Evolutionary conservation across 1,140 invertebrate genomes (phyloP).

Genomic region (Diprion similis): DNA sequence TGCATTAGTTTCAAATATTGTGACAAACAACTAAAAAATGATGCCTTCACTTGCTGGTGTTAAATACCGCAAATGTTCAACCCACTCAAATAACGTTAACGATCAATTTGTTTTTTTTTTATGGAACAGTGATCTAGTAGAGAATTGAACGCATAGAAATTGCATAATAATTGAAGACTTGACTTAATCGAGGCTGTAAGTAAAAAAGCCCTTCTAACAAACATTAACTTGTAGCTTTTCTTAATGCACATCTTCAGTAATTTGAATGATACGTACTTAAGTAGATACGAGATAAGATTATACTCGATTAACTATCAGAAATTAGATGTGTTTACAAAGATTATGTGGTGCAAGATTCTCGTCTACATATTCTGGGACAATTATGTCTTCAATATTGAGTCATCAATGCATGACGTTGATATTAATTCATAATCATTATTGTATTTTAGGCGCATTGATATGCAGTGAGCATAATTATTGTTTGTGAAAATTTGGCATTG

Average conservation of each 20-base stretch:
- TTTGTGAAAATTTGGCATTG: neutral
- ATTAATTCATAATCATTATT: conserved; percentile 1
- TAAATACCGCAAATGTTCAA: conserved; percentile 42
- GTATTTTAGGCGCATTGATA: neutral
- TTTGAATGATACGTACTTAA: conserved; percentile 15
- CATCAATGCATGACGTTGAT: neutral
- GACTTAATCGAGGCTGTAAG: conserved; percentile 29
- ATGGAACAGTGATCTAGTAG: conserved; percentile 30
- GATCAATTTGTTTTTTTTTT: conserved; percentile 26
- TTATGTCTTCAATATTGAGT: neutral
- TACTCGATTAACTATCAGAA: neutral
- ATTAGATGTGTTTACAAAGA: conserved; percentile 12
- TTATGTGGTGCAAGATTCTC: neutral
- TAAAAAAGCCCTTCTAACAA: conserved; percentile 10
- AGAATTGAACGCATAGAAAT: conserved; percentile 18
- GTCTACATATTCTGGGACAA: conserved; percentile 2
- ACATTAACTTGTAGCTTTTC: conserved; percentile 25
- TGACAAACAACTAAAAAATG: conserved; percentile 29
- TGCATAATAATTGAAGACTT: conserved; percentile 31
- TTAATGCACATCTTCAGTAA: conserved; percentile 24
- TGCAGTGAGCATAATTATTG: neutral
- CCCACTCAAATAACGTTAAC: conserved; percentile 38
- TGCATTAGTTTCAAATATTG: conserved; percentile 17
- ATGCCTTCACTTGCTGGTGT: conserved; percentile 46
- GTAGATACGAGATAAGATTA: neutral